These are phyloP conservation scores for Corythornis leucogaster DNA, from an alignment of 2,797 vertebrate genomes.

Conservation along the genomic window DNA sequence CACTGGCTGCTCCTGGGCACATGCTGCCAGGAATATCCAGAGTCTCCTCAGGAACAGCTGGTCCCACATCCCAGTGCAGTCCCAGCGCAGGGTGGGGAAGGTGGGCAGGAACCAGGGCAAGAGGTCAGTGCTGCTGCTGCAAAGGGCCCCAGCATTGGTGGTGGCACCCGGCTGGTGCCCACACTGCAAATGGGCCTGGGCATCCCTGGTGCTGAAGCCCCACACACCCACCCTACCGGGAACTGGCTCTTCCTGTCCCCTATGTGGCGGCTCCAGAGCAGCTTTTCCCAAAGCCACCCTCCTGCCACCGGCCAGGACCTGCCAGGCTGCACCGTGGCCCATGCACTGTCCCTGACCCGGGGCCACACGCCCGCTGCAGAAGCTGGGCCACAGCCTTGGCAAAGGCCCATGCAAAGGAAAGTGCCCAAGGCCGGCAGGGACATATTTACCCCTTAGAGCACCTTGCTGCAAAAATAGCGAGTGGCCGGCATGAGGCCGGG, in stretches of 20 bases:
- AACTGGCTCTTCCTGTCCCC: fast-evolving
- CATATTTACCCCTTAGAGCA: slow-evolving; percentile 19
- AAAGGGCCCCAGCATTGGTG: fast-evolving
- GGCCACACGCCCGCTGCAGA: background rate
- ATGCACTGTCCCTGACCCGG: background rate
- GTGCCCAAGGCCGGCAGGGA: slow-evolving; percentile 53
- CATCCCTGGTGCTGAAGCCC: background rate
- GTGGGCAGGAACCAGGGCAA: background rate
- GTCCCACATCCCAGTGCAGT: fast-evolving
- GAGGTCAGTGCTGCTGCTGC: background rate
- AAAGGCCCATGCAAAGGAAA: slow-evolving; percentile 15
- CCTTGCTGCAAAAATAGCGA: slow-evolving; percentile 66
- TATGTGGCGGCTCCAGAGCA: fast-evolving
- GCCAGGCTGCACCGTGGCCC: background rate
- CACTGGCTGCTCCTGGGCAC: background rate
- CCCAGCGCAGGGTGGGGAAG: fast-evolving
- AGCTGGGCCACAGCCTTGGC: slow-evolving; percentile 32
- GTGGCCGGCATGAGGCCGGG: slow-evolving; percentile 1
- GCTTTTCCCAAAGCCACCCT: background rate
- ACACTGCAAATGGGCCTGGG: fast-evolving
- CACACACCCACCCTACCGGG: fast-evolving
- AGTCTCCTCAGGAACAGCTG: fast-evolving
- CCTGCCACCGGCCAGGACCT: fast-evolving
- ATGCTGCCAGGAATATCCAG: fast-evolving
- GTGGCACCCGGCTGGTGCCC: fast-evolving